Base-by-base conservation (phyloP, 2,113 vertebrate genomes). In the Lasiurus cinereus region DNA sequence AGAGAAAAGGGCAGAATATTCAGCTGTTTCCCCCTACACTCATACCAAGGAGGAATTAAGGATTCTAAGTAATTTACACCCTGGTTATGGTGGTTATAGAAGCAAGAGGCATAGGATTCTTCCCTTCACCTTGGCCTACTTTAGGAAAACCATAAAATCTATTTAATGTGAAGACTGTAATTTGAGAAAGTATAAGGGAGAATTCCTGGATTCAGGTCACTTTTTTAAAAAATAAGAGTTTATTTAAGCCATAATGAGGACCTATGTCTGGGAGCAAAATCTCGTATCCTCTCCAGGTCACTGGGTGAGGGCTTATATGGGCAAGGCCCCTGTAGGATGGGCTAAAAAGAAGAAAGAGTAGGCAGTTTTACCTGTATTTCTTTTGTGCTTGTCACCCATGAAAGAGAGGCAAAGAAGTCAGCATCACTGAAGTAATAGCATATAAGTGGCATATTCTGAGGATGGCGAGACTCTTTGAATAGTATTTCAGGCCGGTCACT, bases 401-500 rank as follows among this genome's bases (percentile, higher is more conserved):
- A 93, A 76, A 98, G 96, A 29, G 97, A 97, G 36, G 96, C 96
- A 39, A 98, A 97, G 77, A 96, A 95, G 82, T 86, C 16, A 15
- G 79, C n/a, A 1, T 96, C 94, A 12, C 21, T 93, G 43, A 92
- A 73, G 29, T 97, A 97, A 54, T 94, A 31, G 72, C 97, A 97
- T 76, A 98, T 46, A 6, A 69, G 50, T 0, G 97, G 97, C 94
- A 98, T 96, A 50, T 79, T 70, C 33, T 96, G 95, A 73, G 97
- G 97, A 31, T 43, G 59, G 73, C 95, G 91, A 83, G 96, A 96
- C n/a, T 97, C 97, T 62, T 43, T 94, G 95, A 97, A 98, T 36
- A 98, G 62, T 11, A 97, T 74, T 72, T 77, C 36, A 36, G 98
- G 88, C 14, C 52, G 86, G 96, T 98, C 97, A 10, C 97, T 98